These are phyloP conservation scores for Corydoras sp. DNA, from an alignment of 2,113 vertebrate genomes.

Conservation along the genomic window DNA sequence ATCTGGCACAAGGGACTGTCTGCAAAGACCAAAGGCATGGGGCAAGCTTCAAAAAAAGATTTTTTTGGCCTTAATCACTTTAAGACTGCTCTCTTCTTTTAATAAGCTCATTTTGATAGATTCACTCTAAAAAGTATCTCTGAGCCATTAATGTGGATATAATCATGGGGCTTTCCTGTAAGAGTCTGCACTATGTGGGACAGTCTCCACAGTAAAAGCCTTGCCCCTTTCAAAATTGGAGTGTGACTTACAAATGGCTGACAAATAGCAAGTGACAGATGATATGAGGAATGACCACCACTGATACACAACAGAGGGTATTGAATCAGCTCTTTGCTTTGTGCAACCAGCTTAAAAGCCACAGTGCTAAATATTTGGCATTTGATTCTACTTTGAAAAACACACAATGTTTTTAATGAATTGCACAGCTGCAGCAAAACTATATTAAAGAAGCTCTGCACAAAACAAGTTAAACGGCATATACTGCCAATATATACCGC, in stretches of 20 bases:
- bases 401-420: constrained; percentile 1
- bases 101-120: constrained; percentile 62
- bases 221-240: constrained; percentile 61
- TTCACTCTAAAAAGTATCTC: constrained; percentile 58
- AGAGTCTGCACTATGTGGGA: constrained; percentile 58
- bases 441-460: not conserved
- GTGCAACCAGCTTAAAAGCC: constrained; percentile 29
- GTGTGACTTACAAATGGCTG: constrained; percentile 72
- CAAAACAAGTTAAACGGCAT: too few relatives aligned
- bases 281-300: constrained; percentile 57
- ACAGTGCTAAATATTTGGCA: constrained; percentile 8
- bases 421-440: not conserved
- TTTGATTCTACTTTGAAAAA: constrained; percentile 5
- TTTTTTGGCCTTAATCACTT: constrained; percentile 75
- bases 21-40: constrained; percentile 64
- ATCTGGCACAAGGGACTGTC: constrained; percentile 64
- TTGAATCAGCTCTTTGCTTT: constrained; percentile 50
- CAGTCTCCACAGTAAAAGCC: constrained; percentile 54
- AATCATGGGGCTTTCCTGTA: constrained; percentile 66
- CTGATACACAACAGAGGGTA: constrained; percentile 44
- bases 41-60: constrained; percentile 54
- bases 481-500: too few relatives aligned
- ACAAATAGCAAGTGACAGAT: constrained; percentile 62
- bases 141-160: constrained; percentile 68
- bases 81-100: constrained; percentile 71